These are phyloP conservation scores for Euborellia annulipes DNA, from an alignment of 1,140 invertebrate species.

Conservation along the genomic window DNA sequence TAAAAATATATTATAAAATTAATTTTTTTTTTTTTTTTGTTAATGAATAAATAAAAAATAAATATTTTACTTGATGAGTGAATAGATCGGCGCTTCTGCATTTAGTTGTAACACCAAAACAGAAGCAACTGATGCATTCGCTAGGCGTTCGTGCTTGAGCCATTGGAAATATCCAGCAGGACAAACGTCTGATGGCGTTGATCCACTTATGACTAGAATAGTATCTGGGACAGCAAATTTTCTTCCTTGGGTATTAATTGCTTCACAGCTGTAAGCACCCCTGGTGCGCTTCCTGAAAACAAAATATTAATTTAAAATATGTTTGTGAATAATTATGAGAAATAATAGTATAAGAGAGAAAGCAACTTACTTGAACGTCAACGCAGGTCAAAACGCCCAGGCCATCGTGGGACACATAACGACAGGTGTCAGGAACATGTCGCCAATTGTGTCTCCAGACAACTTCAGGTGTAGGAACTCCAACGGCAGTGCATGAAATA, in stretches of 20 bases:
- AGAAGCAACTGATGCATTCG: constrained; percentile 88
- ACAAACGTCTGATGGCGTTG: constrained; percentile 38
- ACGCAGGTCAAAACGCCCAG: constrained; percentile 67
- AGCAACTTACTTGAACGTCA: constrained; percentile 38
- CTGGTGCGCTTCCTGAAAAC: constrained; percentile 48
- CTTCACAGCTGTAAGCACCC: constrained; percentile 97
- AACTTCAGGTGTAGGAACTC: constrained; percentile 78
- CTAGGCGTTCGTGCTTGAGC: constrained; percentile 40
- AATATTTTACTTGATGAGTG: constrained; percentile 45
- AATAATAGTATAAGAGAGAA: not conserved
- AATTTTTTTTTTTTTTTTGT: too few relatives aligned
- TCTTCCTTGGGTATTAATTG: constrained; percentile 71
- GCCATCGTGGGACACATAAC: constrained; percentile 54
- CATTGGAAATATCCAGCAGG: constrained; percentile 68
- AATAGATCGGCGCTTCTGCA: constrained; percentile 76
- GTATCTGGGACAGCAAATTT: constrained; percentile 81
- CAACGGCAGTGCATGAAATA: constrained; percentile 72
- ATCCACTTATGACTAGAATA: constrained; percentile 61
- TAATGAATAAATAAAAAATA: too few relatives aligned
- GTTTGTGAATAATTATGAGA: constrained; percentile 18
- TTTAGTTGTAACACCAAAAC: constrained; percentile 66
- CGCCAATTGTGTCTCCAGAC: constrained; percentile 97
- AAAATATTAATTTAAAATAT: constrained; percentile 34
- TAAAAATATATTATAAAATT: constrained; percentile 1
- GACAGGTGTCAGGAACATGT: constrained; percentile 77